phyloP scores from a whole-genome alignment of 2,797 vertebrate species.

The Mus caroli region DNA sequence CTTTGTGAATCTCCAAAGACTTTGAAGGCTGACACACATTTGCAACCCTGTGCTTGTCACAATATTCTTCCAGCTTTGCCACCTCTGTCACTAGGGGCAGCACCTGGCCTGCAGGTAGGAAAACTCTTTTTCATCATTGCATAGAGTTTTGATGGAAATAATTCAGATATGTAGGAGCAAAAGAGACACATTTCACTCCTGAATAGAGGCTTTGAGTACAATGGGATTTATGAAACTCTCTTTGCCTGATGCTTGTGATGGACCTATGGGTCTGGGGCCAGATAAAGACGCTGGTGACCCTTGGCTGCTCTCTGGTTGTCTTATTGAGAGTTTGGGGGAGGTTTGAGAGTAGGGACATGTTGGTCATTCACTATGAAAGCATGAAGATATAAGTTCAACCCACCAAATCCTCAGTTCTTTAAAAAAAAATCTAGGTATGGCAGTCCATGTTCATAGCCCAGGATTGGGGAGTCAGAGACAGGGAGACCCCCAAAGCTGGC shows the following conservation, averaged over 20 bases:
- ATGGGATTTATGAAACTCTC: neutral
- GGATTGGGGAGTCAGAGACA: neutral
- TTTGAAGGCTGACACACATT: neutral
- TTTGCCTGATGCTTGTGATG: neutral
- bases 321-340: neutral
- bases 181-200: fast-evolving
- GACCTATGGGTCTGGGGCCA: no score
- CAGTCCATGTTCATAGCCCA: neutral
- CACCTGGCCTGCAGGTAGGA: neutral
- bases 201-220: neutral
- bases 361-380: neutral
- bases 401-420: neutral
- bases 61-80: neutral
- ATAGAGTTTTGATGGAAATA: neutral
- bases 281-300: fast-evolving
- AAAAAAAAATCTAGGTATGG: neutral
- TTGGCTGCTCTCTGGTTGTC: neutral
- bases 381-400: neutral
- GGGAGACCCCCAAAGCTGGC: neutral
- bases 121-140: neutral
- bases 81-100: neutral
- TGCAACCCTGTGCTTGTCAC: neutral
- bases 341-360: neutral
- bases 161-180: neutral
- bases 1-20: neutral